These are phyloP conservation scores for Drosophila arawakana DNA, from an alignment of 1,140 invertebrate species.

Conservation along the genomic window DNA sequence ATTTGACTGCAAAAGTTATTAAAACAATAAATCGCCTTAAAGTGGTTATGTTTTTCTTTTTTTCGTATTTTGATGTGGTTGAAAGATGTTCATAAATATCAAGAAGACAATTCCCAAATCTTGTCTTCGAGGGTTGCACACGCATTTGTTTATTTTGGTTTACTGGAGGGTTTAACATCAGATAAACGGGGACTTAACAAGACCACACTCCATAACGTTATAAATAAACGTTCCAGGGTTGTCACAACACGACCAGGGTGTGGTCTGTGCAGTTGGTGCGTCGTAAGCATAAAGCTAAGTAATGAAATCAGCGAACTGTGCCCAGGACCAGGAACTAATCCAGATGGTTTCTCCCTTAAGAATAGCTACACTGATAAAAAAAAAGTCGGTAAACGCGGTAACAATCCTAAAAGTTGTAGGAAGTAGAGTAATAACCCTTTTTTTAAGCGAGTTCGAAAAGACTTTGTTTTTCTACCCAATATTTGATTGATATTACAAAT, in stretches of 20 bases:
- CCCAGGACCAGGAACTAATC: constrained; percentile 19
- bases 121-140: constrained; percentile 52
- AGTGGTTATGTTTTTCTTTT: constrained; percentile 5
- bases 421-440: too few relatives aligned
- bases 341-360: constrained; percentile 27
- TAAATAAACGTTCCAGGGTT: constrained; percentile 31
- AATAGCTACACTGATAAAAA: too few relatives aligned
- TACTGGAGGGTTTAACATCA: constrained; percentile 60
- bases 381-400: too few relatives aligned
- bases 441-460: too few relatives aligned
- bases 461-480: too few relatives aligned
- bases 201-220: constrained; percentile 50
- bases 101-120: constrained; percentile 31
- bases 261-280: constrained; percentile 19
- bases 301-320: constrained; percentile 37
- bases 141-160: constrained; percentile 71
- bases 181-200: constrained; percentile 72
- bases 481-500: too few relatives aligned
- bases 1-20: constrained; percentile 26
- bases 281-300: constrained; percentile 7
- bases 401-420: too few relatives aligned
- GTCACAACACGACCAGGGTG: constrained; percentile 40
- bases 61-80: not conserved
- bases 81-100: constrained; percentile 57
- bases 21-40: constrained; percentile 23